Evolutionary conservation across 2,888 invertebrate species (phyloP), one percentile per base, ranked within the genome.

Genomic region (Holacanthella duospinosa): DNA sequence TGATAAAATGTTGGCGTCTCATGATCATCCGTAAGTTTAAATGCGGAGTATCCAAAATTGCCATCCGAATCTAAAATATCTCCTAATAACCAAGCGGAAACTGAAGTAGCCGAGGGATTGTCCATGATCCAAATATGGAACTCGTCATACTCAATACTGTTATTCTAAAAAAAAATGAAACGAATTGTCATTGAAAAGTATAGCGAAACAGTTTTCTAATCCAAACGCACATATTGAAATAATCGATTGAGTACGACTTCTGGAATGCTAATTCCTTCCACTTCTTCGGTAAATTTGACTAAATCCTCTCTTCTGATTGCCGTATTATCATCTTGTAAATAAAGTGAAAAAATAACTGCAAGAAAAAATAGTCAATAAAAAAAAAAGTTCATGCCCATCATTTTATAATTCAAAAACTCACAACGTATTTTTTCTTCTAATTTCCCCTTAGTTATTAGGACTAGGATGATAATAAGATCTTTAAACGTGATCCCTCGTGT

Each of bases 1-100:
- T 94, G 93, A 77, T 93, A 94, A 76, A 94, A 93, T 0, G 93
- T 93, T 2, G 81, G 81, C 1, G 90, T 90, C 77, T 92, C 91
- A 75, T 87, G 79, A 75, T 92, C 90, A 66, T 88, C 87, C 55
- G 86, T 86, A 3, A 89, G 80, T 59, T 85, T 85, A 54, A 88
- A 85, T 26, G 76, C 75, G 72, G 84, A 69, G 55, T 54, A 64
- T 53, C 69, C 68, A 63, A 65, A 67, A 16, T 28, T 54, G 26
- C 29, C 28, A 9, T 63, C 54, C 1, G 65, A 36, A 26, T 60
- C 43, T 26, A 60, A 60, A 2, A 83, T 81, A 73, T 88, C 86
- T 1, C 84, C 82, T 25, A 93, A 77, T 67, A 93, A 78, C 93
- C 93, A 93, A 74, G 85, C 84, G 1, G 88, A 88, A 19, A 90